Conservation (phyloP, 2,888 invertebrate species). For the Apamea monoglypha region DNA sequence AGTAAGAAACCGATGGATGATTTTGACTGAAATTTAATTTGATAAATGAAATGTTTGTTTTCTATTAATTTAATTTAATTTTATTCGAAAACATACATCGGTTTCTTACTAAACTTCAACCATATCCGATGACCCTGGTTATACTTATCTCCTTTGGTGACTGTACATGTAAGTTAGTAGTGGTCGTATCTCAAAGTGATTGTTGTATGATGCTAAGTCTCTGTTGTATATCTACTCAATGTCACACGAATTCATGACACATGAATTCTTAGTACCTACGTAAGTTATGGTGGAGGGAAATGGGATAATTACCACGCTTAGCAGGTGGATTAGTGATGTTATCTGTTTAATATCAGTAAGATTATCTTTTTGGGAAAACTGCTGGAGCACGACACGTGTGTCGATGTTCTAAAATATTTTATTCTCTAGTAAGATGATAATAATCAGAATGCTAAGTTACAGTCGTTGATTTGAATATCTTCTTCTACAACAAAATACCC, state of each 20-base stretch:
- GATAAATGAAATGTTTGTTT: too few species aligned
- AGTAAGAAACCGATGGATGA: too few species aligned
- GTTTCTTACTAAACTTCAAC: too few species aligned
- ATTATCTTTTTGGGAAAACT: constrained; percentile 14
- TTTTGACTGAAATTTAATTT: too few species aligned
- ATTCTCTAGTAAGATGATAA: not conserved
- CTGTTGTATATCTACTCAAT: constrained; percentile 26
- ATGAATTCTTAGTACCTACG: constrained; percentile 18
- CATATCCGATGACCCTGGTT: too few species aligned
- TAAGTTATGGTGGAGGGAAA: constrained; percentile 19
- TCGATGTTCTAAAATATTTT: not conserved
- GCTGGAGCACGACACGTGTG: not conserved
- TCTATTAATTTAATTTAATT: too few species aligned
- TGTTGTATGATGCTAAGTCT: not conserved
- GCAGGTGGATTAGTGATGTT: constrained; percentile 6
- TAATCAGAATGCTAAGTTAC: not conserved
- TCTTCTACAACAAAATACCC: not conserved
- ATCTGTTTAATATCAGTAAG: not conserved
- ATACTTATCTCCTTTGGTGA: too few species aligned
- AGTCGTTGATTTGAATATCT: not conserved
- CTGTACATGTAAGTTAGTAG: not conserved
- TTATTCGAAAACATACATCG: too few species aligned
- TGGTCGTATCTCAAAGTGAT: not conserved
- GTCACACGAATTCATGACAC: too few species aligned
- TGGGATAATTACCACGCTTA: constrained; percentile 31